phyloP scores from a whole-genome alignment of 2,797 vertebrate species.

The Telmatherina bonti region DNA sequence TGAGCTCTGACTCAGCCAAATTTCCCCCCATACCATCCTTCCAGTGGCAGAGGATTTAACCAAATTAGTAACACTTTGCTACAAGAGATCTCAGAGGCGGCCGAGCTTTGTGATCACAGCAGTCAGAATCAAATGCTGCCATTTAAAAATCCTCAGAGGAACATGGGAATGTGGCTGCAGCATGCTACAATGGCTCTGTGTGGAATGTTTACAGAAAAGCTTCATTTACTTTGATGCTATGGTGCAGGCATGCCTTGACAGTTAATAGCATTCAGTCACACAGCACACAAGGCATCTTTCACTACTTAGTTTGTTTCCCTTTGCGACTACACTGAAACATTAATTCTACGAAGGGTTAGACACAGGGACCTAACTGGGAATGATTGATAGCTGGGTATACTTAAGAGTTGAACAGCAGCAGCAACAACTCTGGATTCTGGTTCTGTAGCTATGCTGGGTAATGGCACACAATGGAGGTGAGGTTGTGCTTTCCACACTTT shows the following conservation, averaged over 20 bases:
- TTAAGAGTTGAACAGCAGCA: neutral
- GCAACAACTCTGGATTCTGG: neutral
- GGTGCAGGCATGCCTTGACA: conserved; percentile 24
- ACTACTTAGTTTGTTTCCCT: conserved; percentile 22
- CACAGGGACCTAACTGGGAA: conserved; percentile 13
- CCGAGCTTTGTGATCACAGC: conserved; percentile 49
- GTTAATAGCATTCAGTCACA: conserved; percentile 30
- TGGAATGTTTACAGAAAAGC: conserved; percentile 44
- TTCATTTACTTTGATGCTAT: conserved; percentile 45
- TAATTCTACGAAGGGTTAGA: neutral
- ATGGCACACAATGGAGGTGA: conserved; percentile 18
- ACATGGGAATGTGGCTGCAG: conserved; percentile 17
- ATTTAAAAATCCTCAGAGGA: conserved; percentile 41
- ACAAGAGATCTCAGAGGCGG: conserved; percentile 16
- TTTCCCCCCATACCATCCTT: conserved; percentile 36
- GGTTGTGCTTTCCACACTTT: conserved; percentile 11
- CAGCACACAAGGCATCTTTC: conserved; percentile 11
- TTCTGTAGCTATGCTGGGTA: neutral
- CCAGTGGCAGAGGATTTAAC: conserved; percentile 43
- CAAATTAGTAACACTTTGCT: conserved; percentile 48
- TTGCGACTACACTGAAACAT: neutral
- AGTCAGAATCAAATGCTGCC: conserved; percentile 35
- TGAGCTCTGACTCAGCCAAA: conserved; percentile 47
- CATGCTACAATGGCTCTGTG: neutral
- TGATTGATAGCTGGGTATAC: conserved; percentile 18